Percentiles rank a stretch among this genome's conserved stretches.
These are phyloP conservation scores for Syrphus vitripennis DNA, from an alignment of 2,888 invertebrate species.

Conservation along the genomic window DNA sequence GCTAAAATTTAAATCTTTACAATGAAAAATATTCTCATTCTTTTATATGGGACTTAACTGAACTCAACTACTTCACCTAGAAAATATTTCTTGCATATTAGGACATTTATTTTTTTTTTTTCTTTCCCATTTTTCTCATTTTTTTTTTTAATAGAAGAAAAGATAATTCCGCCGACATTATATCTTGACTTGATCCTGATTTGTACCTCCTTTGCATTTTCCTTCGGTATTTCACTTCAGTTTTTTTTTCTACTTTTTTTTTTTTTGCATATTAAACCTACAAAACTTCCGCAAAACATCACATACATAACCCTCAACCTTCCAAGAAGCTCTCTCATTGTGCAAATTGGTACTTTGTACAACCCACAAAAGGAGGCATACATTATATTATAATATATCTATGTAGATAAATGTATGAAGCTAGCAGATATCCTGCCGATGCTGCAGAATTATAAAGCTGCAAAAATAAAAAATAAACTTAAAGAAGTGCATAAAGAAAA, in stretches of 20 bases:
- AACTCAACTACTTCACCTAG: not conserved
- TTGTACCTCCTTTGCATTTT: conserved; percentile 65
- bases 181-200: conserved; percentile 69
- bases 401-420: not conserved
- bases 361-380: conserved; percentile 49
- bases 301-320: conserved; percentile 1
- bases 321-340: conserved; percentile 62
- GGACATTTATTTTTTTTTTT: not conserved
- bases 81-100: not conserved
- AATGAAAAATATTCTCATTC: not conserved
- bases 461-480: no score
- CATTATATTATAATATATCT: not conserved
- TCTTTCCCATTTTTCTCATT: not conserved
- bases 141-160: not conserved
- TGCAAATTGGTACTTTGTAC: conserved; percentile 70
- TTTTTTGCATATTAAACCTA: conserved; percentile 37
- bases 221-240: conserved; percentile 41
- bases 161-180: conserved; percentile 54
- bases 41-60: not conserved
- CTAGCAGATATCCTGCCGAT: conserved; percentile 52
- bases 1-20: not conserved
- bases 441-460: conserved; percentile 57
- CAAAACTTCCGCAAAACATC: conserved; percentile 47
- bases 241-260: not conserved
- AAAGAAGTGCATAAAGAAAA: conserved; percentile 39